Evolutionary conservation across 2,888 invertebrate species (phyloP).

Genomic region (Noctuana brunneofusca): DNA sequence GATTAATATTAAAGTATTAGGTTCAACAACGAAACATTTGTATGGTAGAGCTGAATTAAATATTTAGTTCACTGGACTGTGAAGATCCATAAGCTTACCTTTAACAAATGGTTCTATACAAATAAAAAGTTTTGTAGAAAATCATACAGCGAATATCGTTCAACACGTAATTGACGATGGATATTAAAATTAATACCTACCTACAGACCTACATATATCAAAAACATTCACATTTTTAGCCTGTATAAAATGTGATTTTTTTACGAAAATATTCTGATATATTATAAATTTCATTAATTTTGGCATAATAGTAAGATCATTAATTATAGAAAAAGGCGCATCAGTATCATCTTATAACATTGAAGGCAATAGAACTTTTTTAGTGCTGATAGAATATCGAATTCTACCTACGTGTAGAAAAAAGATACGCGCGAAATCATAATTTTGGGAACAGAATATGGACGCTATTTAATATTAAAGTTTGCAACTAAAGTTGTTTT

Average conservation of each 20-base stretch:
- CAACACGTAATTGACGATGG: not conserved
- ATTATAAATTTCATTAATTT: too few relatives aligned
- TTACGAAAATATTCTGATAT: not conserved
- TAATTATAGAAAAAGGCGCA: too few relatives aligned
- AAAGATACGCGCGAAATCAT: not conserved
- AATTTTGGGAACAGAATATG: not conserved
- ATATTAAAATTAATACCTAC: not conserved
- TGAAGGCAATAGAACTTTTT: too few relatives aligned
- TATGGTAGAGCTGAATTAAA: constrained; percentile 7
- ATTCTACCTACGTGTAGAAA: not conserved
- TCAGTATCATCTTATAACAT: too few relatives aligned
- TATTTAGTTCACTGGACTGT: constrained; percentile 12
- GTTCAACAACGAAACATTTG: not conserved
- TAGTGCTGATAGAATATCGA: too few relatives aligned
- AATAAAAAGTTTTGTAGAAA: constrained; percentile 13
- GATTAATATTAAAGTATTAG: not conserved
- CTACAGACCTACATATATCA: too few relatives aligned
- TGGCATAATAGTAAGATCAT: too few relatives aligned
- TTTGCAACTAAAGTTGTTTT: constrained; percentile 57
- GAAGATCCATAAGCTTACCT: constrained; percentile 5
- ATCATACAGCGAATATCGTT: not conserved
- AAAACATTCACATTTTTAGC: too few relatives aligned
- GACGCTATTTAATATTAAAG: constrained; percentile 28
- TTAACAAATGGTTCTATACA: not conserved
- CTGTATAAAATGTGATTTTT: not conserved